Percentiles rank a stretch among this genome's conserved stretches.
Conservation (phyloP, 2,888 invertebrate species). For the Lepidochitona cinerea region DNA sequence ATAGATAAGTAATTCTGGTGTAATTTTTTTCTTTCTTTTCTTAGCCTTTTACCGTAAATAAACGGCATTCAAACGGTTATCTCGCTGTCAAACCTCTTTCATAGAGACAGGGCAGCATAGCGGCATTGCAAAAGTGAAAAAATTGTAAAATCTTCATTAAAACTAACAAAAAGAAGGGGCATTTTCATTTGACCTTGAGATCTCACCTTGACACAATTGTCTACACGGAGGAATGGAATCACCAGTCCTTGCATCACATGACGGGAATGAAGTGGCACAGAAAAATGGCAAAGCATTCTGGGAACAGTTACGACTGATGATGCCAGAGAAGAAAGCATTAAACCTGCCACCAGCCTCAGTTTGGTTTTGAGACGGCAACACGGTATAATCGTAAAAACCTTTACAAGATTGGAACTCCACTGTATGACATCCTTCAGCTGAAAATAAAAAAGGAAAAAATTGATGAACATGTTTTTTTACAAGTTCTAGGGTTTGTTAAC, state of each 20-base stretch:
- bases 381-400: neutral
- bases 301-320: constrained; percentile 23
- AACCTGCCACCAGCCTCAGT: neutral
- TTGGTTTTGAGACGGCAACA: neutral
- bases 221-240: neutral
- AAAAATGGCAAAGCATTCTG: constrained; percentile 35
- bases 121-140: no score
- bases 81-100: no score
- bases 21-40: no score
- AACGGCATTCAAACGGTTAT: no score
- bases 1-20: no score
- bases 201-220: neutral
- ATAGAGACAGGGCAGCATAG: no score
- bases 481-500: no score
- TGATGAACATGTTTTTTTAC: no score
- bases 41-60: no score
- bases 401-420: neutral
- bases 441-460: neutral
- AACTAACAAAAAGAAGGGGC: no score
- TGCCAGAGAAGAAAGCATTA: neutral
- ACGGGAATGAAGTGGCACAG: constrained; percentile 47
- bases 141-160: no score
- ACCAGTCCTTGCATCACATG: constrained; percentile 27
- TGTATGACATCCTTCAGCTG: neutral
- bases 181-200: no score